These are phyloP conservation scores for Xestobium rufovillosum DNA, from an alignment of 2,888 invertebrate species.

Conservation along the genomic window DNA sequence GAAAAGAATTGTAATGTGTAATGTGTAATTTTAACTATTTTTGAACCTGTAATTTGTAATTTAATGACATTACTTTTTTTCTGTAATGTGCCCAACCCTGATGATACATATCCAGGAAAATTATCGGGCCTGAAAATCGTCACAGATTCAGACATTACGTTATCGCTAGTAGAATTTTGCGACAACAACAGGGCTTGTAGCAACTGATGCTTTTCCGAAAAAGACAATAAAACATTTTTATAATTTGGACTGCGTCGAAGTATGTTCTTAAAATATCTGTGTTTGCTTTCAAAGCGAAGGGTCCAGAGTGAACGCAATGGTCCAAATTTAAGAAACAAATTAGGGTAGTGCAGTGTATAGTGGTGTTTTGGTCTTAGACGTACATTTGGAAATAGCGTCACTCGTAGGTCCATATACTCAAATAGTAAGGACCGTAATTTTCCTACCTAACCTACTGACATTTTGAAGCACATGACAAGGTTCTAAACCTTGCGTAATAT, in stretches of 20 bases:
- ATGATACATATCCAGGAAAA: too few relatives aligned
- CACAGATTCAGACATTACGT: too few relatives aligned
- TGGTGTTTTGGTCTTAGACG: conserved; percentile 25
- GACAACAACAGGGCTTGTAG: too few relatives aligned
- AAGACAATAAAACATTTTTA: conserved; percentile 9
- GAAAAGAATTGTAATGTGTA: too few relatives aligned
- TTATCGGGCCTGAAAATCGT: too few relatives aligned
- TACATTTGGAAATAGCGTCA: conserved; percentile 11
- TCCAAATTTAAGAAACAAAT: conserved; percentile 18
- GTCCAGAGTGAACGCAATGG: conserved; percentile 17
- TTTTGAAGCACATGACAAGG: conserved; percentile 10
- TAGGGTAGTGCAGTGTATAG: conserved; percentile 22
- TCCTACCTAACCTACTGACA: conserved; percentile 13
- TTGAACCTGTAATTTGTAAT: too few relatives aligned
- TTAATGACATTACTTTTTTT: too few relatives aligned
- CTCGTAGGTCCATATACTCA: conserved; percentile 11
- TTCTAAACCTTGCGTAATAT: conserved; percentile 12
- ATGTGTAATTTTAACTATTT: too few relatives aligned
- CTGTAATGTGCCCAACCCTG: too few relatives aligned
- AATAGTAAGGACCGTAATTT: conserved; percentile 8
- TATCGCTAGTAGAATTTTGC: too few relatives aligned
- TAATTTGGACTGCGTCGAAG: conserved; percentile 7
- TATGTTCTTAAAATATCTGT: conserved; percentile 16
- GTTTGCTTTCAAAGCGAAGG: conserved; percentile 20
- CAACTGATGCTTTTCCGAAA: conserved; percentile 13